phyloP scores from a whole-genome alignment of 2,797 vertebrate species.

The Syncerus caffer region DNA sequence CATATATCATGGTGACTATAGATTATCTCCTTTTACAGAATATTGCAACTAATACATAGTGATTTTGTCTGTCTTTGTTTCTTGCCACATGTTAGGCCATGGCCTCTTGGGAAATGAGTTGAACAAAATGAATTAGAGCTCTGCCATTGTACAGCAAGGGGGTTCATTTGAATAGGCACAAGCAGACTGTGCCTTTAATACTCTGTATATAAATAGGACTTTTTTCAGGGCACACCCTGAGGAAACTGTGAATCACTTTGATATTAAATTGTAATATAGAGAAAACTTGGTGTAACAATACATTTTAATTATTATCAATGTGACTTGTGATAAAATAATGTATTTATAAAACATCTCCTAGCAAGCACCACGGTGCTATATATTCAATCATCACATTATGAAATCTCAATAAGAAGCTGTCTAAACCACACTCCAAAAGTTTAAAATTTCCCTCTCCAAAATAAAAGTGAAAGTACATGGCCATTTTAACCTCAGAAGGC shows the following conservation, averaged over 20 bases:
- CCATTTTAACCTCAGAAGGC: background rate
- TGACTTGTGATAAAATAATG: background rate
- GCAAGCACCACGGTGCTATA: background rate
- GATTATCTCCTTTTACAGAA: background rate
- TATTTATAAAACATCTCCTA: background rate
- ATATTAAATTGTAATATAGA: background rate
- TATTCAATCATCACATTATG: constrained; percentile 24
- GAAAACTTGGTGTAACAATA: background rate
- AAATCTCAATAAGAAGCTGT: constrained; percentile 2
- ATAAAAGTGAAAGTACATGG: constrained; percentile 33
- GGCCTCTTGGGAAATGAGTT: background rate
- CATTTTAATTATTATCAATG: background rate
- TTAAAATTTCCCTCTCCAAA: background rate
- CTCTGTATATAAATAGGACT: background rate
- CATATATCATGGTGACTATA: background rate
- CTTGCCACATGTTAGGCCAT: background rate
- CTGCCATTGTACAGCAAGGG: background rate
- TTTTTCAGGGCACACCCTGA: background rate
- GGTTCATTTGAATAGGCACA: background rate
- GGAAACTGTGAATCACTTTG: constrained; percentile 16
- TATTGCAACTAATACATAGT: background rate
- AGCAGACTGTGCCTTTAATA: background rate
- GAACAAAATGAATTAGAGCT: constrained; percentile 5
- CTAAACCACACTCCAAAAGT: background rate
- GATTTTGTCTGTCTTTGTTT: constrained; percentile 9